Evolutionary conservation across 2,113 vertebrate genomes (phyloP).

Genomic region (Verasper variegatus): DNA sequence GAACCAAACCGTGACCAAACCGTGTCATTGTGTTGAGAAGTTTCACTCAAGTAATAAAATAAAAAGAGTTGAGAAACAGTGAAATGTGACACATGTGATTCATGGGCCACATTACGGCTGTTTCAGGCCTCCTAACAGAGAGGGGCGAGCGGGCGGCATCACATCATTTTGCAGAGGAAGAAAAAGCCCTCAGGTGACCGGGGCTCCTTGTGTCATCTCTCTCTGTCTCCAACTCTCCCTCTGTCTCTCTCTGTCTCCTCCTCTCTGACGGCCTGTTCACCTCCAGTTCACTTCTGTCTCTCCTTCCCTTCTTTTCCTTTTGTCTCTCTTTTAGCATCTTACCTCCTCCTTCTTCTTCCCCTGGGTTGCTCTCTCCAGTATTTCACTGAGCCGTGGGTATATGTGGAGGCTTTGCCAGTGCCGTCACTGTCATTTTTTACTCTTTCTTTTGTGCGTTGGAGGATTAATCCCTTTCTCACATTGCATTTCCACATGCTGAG

Average conservation of each 20-base stretch:
- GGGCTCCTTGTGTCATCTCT: constrained; percentile 38
- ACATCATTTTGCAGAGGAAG: constrained; percentile 51
- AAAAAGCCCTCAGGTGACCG: constrained; percentile 53
- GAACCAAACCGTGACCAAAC: no score
- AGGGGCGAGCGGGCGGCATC: constrained; percentile 53
- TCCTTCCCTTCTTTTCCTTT: constrained; percentile 37
- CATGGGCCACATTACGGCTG: constrained; percentile 66
- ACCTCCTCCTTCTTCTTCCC: background rate
- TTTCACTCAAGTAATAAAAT: constrained; percentile 33
- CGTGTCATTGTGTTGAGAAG: constrained; percentile 31
- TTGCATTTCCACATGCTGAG: constrained; percentile 66
- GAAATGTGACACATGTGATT: constrained; percentile 71
- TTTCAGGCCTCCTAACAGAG: constrained; percentile 55
- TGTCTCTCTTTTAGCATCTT: constrained; percentile 18
- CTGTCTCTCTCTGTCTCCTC: constrained; percentile 34
- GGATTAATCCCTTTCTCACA: constrained; percentile 69
- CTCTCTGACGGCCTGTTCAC: constrained; percentile 21
- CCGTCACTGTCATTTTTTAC: constrained; percentile 48
- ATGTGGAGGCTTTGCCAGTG: constrained; percentile 37
- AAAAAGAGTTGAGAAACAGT: constrained; percentile 55
- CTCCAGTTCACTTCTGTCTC: constrained; percentile 17
- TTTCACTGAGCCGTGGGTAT: constrained; percentile 54
- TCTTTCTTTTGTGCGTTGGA: constrained; percentile 57
- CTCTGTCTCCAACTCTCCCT: constrained; percentile 46
- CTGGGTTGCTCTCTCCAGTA: constrained; percentile 33